phyloP scores from a whole-genome alignment of 2,797 vertebrate genomes.

The Poecilia picta region DNA sequence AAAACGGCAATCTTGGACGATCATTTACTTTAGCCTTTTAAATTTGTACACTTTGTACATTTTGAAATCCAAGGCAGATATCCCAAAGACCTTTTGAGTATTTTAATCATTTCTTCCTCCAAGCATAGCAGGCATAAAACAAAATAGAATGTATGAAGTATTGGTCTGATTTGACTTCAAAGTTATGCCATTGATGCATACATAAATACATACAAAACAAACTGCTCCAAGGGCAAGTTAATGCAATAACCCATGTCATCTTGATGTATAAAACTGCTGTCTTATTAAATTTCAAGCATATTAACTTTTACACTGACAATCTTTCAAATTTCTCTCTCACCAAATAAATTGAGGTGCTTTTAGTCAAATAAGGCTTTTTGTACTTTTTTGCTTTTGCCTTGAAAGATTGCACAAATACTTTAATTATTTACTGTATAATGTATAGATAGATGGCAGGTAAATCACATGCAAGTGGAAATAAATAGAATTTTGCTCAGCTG shows the following conservation, averaged over 20 bases:
- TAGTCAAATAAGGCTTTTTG: not conserved
- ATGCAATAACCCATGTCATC: constrained; percentile 30
- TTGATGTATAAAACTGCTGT: not conserved
- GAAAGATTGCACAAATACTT: not conserved
- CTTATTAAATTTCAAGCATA: constrained; percentile 23
- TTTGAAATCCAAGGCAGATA: not conserved
- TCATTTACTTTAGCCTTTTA: not conserved
- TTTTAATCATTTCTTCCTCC: constrained; percentile 21
- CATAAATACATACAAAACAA: constrained; percentile 30
- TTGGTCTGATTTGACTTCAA: constrained; percentile 37
- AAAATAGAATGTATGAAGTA: constrained; percentile 29
- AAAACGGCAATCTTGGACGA: not conserved
- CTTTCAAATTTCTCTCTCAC: not conserved
- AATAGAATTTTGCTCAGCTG: not conserved
- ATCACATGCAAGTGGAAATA: not conserved
- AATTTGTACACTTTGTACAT: not conserved
- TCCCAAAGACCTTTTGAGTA: not conserved
- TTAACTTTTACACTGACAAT: constrained; percentile 25
- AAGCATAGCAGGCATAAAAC: constrained; percentile 39
- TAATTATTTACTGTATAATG: constrained; percentile 32
- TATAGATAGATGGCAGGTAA: not conserved
- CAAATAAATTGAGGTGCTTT: not conserved
- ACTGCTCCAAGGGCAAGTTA: constrained; percentile 14
- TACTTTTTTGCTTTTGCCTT: not conserved
- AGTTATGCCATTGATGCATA: constrained; percentile 15